phyloP scores from a whole-genome alignment of 2,888 invertebrate species.

The Antitype chi region DNA sequence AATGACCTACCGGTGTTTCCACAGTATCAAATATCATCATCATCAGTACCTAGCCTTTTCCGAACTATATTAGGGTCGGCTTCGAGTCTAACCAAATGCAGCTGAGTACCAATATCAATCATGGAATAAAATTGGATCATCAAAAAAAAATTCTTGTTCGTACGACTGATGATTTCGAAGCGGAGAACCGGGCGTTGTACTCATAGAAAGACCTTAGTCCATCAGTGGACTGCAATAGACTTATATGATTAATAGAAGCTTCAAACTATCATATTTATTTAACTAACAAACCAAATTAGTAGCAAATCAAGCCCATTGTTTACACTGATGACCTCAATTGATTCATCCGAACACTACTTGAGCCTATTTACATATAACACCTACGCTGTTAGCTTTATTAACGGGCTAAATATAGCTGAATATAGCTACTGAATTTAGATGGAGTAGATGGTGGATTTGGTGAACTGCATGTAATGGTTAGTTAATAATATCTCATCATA shows the following conservation, averaged over 20 bases:
- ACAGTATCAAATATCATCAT: too few relatives aligned
- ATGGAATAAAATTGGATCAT: not conserved
- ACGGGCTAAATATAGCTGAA: conserved; percentile 22
- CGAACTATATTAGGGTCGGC: too few relatives aligned
- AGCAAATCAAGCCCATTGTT: conserved; percentile 29
- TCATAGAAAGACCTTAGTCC: not conserved
- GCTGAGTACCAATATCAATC: too few relatives aligned
- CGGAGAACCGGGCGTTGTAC: not conserved
- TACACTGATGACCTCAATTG: conserved; percentile 26
- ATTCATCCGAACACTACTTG: conserved; percentile 34
- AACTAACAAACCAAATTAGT: not conserved
- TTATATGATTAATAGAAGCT: not conserved
- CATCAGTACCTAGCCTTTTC: too few relatives aligned
- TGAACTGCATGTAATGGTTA: not conserved
- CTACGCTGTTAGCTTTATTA: conserved; percentile 14
- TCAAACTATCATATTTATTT: not conserved
- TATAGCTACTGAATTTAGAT: not conserved
- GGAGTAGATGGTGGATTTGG: not conserved
- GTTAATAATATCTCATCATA: not conserved
- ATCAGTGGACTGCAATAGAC: not conserved
- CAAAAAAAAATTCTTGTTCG: not conserved
- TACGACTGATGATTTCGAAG: not conserved
- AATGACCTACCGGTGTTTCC: too few relatives aligned
- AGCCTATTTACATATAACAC: conserved; percentile 18
- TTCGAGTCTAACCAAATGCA: too few relatives aligned